Evolutionary conservation across 2,888 invertebrate genomes (phyloP).

Genomic region (Amblyteles armatorius): DNA sequence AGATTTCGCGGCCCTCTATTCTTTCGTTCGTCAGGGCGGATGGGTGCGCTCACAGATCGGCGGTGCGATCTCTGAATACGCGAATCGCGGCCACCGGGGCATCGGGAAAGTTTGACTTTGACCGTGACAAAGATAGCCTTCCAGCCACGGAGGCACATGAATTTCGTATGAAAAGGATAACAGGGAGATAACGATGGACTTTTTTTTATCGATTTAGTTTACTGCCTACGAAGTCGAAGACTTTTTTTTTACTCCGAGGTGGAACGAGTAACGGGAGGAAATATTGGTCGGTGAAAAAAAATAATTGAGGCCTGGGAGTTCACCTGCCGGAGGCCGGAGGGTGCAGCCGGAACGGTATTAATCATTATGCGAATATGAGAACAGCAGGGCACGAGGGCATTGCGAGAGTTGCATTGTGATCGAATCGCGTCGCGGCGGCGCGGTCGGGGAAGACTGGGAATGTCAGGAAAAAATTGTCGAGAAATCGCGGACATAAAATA

Average conservation of each 20-base stretch:
- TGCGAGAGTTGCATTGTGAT: not conserved
- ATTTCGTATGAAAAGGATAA: conserved; percentile 25
- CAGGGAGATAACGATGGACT: not conserved
- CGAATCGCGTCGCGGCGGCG: not conserved
- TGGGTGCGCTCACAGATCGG: conserved; percentile 4
- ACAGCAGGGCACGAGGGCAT: not conserved
- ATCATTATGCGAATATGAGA: not conserved
- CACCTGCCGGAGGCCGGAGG: conserved; percentile 9
- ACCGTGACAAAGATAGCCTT: conserved; percentile 30
- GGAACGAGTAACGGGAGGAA: not conserved
- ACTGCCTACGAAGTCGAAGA: not conserved
- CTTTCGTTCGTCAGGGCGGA: conserved; percentile 31
- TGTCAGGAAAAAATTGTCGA: too few relatives aligned
- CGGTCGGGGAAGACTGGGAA: not conserved
- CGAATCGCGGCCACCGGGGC: conserved; percentile 52
- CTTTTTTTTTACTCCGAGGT: not conserved
- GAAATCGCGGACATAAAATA: too few relatives aligned
- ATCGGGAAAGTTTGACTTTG: conserved; percentile 50
- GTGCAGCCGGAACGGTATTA: not conserved
- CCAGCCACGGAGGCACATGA: not conserved
- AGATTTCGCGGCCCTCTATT: conserved; percentile 23
- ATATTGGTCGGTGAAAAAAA: not conserved
- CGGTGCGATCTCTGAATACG: conserved; percentile 30
- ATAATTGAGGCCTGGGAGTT: not conserved
- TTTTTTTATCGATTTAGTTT: conserved; percentile 10